A percentile compares a stretch with the other conserved stretches of the same genome.
Conservation (phyloP, 2,797 vertebrate species). For the Darevskia mixta region DNA sequence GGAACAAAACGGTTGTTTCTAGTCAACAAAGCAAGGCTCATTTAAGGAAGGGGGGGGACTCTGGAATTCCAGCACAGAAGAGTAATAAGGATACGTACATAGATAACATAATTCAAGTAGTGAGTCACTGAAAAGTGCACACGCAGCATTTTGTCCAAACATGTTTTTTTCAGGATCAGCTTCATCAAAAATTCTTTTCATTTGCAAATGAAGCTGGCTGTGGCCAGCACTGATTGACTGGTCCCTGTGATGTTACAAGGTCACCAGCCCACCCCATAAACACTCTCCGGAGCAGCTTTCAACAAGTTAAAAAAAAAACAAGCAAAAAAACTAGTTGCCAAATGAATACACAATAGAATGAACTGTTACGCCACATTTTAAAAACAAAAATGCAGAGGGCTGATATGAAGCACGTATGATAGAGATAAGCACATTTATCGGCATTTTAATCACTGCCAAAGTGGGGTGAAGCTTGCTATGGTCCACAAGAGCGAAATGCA, state of each 20-base stretch:
- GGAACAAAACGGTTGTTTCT: constrained; percentile 25
- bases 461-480: not conserved
- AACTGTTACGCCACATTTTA: not conserved
- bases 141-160: not conserved
- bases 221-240: not conserved
- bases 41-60: not conserved
- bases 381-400: not conserved
- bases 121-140: not conserved
- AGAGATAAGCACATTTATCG: not conserved
- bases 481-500: not conserved
- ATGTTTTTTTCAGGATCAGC: not conserved
- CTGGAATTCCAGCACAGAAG: constrained; percentile 7
- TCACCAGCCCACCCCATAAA: not conserved
- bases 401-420: not conserved
- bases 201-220: not conserved
- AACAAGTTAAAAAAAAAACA: not conserved
- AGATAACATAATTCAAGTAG: not conserved
- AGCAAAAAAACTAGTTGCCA: not conserved
- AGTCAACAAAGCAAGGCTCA: constrained; percentile 32
- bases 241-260: not conserved
- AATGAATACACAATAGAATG: not conserved
- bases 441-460: not conserved
- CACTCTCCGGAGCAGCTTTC: not conserved
- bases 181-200: not conserved
- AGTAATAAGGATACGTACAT: not conserved